Evolutionary conservation across 1,140 invertebrate species (phyloP).

Genomic region (Asbolus verrucosus): DNA sequence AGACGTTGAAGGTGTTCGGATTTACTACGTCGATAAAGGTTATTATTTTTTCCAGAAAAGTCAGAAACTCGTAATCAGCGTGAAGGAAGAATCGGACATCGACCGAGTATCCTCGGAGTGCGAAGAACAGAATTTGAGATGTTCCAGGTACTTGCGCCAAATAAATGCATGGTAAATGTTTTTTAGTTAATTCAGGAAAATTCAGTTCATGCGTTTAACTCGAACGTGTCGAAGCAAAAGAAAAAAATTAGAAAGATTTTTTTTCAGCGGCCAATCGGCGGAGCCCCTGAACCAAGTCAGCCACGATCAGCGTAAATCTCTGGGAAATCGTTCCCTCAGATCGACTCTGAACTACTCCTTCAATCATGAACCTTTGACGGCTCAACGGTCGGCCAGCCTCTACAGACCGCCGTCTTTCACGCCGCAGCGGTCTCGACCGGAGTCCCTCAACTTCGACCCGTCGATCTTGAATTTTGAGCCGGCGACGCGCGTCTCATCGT

Average conservation of each 20-base stretch:
- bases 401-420: slow-evolving; percentile 56
- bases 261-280: slow-evolving; percentile 48
- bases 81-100: slow-evolving; percentile 63
- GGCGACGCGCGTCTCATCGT: slow-evolving; percentile 71
- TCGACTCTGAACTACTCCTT: slow-evolving; percentile 57
- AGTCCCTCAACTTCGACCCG: slow-evolving; percentile 59
- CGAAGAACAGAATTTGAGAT: slow-evolving; percentile 60
- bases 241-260: too few relatives aligned
- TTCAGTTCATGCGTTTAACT: background rate
- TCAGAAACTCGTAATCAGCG: slow-evolving; percentile 58
- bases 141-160: slow-evolving; percentile 57
- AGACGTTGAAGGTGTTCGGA: too few relatives aligned
- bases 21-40: too few relatives aligned
- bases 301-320: slow-evolving; percentile 43
- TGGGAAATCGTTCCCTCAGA: slow-evolving; percentile 39
- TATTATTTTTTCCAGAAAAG: slow-evolving; percentile 60
- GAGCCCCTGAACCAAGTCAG: slow-evolving; percentile 48
- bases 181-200: slow-evolving; percentile 46
- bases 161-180: slow-evolving; percentile 55
- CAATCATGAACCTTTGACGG: slow-evolving; percentile 50
- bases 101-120: slow-evolving; percentile 64
- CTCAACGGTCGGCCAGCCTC: slow-evolving; percentile 53
- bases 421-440: slow-evolving; percentile 55
- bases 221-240: background rate
- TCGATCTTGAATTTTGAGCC: slow-evolving; percentile 61